Percentiles rank a stretch among this genome's conserved stretches.
These are phyloP conservation scores for Tinamus major DNA, from an alignment of 2,797 vertebrate species.

Conservation along the genomic window DNA sequence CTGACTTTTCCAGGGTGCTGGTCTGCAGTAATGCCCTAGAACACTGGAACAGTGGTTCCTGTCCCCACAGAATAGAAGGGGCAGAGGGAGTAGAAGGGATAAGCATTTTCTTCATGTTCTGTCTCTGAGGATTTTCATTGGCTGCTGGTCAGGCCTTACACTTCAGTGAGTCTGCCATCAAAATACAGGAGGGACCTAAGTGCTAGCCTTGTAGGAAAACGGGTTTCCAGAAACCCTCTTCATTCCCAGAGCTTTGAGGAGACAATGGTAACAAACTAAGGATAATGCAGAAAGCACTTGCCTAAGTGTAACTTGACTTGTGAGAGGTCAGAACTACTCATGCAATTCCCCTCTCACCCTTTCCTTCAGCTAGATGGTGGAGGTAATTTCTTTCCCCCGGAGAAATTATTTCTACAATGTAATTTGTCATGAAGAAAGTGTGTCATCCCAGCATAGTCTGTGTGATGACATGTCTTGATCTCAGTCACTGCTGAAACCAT, in stretches of 20 bases:
- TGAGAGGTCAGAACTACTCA: neutral
- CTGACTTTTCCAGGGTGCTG: neutral
- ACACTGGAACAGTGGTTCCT: no score
- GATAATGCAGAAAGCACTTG: neutral
- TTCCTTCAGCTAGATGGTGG: neutral
- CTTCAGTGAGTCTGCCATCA: no score
- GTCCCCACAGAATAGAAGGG: no score
- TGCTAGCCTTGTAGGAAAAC: neutral
- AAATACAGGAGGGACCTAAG: no score
- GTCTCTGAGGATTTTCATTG: no score
- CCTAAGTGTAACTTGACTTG: neutral
- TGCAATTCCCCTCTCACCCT: neutral
- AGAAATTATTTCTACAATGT: neutral
- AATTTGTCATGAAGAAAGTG: neutral
- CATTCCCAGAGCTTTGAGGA: neutral
- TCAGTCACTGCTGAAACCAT: neutral
- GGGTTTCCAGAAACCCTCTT: neutral
- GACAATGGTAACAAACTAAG: neutral
- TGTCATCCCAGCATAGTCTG: neutral
- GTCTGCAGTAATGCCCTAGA: no score
- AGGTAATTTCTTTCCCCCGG: neutral
- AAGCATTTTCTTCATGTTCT: no score
- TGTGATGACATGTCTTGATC: neutral
- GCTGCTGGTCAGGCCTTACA: neutral
- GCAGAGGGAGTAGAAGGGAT: no score